Evolutionary conservation across 2,888 invertebrate genomes (phyloP).

Genomic region (Platypus cylindrus): DNA sequence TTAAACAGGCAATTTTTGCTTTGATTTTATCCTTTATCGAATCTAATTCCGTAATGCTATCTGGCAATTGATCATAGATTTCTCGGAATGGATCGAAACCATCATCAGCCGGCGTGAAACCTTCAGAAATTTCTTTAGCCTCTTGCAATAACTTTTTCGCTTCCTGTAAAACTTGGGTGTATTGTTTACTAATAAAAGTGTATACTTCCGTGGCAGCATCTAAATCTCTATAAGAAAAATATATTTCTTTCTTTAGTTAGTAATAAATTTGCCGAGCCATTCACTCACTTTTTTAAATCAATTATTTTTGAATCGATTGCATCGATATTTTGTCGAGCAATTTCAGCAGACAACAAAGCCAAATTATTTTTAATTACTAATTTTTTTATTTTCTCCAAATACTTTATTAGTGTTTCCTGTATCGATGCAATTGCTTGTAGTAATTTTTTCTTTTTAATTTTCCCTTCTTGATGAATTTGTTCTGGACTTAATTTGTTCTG

Average conservation of each 20-base stretch:
- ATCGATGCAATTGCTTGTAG: conserved; percentile 5
- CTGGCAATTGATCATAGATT: conserved; percentile 42
- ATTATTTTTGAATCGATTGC: conserved; percentile 28
- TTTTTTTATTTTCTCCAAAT: conserved; percentile 13
- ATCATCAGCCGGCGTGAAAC: conserved; percentile 42
- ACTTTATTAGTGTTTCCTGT: conserved; percentile 22
- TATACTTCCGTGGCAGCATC: conserved; percentile 28
- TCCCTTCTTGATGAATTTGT: conserved; percentile 25
- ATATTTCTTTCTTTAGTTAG: conserved; percentile 7
- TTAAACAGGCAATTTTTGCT: conserved; percentile 52
- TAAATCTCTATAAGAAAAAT: conserved; percentile 21
- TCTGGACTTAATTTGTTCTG: conserved; percentile 19
- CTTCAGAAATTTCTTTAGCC: conserved; percentile 44
- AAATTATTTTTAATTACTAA: conserved; percentile 17
- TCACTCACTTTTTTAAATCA: conserved; percentile 18
- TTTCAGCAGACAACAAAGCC: too few species aligned
- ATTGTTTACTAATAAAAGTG: conserved; percentile 26
- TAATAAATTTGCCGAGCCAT: too few species aligned
- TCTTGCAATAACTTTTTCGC: conserved; percentile 40
- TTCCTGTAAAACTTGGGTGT: conserved; percentile 28
- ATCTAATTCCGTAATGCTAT: conserved; percentile 40
- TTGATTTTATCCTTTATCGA: conserved; percentile 44
- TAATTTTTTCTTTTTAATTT: conserved; percentile 20
- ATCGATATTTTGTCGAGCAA: conserved; percentile 21
- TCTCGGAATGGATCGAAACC: conserved; percentile 41